Conservation (phyloP, 2,797 vertebrate genomes). For the Ceyx erithaca region DNA sequence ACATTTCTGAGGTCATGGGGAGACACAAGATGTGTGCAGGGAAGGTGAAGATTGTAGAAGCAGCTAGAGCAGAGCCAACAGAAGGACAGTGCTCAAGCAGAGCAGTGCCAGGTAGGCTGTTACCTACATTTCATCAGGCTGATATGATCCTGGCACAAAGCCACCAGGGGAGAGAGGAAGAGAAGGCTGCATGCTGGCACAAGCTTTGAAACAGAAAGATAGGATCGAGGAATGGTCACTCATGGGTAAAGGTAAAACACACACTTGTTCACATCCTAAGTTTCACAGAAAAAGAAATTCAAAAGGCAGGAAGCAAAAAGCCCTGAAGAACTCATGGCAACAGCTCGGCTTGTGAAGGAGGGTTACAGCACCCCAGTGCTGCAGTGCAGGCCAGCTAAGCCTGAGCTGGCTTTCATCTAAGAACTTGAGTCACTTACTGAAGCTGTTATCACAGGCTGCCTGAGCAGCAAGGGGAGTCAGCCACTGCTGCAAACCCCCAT, state of each 20-base stretch:
- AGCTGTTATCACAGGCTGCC: neutral
- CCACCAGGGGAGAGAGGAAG: neutral
- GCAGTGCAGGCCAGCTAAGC: neutral
- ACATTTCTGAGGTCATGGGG: neutral
- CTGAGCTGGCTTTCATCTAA: neutral
- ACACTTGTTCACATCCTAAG: neutral
- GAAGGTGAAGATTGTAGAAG: neutral
- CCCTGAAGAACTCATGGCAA: neutral
- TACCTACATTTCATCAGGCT: neutral
- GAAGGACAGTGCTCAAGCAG: accelerated
- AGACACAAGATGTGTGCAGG: accelerated
- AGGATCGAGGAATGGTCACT: slow-evolving; percentile 23
- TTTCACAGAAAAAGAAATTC: slow-evolving; percentile 25
- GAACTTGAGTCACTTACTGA: neutral
- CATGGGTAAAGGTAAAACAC: neutral
- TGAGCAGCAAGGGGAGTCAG: neutral
- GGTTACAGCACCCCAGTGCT: neutral
- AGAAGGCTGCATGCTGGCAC: neutral
- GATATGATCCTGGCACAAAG: neutral
- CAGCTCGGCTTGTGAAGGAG: neutral
- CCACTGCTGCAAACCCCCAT: neutral
- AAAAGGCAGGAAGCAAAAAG: slow-evolving; percentile 26
- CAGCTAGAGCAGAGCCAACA: neutral
- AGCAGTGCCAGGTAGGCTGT: neutral
- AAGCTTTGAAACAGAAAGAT: slow-evolving; percentile 11